These are phyloP conservation scores for Phoxinus dragarum DNA, from an alignment of 2,797 vertebrate genomes.

Conservation along the genomic window DNA sequence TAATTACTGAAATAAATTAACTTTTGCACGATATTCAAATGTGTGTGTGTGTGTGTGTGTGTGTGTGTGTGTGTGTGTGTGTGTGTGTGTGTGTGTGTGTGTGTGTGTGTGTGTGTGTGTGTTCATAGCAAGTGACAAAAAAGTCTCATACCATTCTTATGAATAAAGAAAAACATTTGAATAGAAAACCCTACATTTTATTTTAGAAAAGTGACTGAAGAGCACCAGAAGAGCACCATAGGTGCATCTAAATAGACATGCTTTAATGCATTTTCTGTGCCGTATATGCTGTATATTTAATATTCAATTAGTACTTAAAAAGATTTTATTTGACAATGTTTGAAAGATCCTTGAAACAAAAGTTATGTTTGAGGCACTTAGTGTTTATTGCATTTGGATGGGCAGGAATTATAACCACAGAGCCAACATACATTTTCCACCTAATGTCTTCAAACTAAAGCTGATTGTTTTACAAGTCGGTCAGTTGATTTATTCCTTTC, in stretches of 20 bases:
- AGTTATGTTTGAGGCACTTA: background rate
- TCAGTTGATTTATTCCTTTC: background rate
- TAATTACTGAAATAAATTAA: no score
- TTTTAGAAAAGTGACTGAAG: no score
- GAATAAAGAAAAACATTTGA: no score
- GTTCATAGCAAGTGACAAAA: no score
- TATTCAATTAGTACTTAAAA: background rate
- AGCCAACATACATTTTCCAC: background rate
- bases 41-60: no score
- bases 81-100: no score
- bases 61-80: no score
- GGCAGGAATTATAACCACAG: background rate
- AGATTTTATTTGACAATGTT: conserved; percentile 5
- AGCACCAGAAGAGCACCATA: no score
- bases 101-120: no score
- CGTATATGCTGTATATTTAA: background rate
- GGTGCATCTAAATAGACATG: background rate
- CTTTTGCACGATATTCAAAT: no score
- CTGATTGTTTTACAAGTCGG: background rate
- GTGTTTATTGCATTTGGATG: conserved; percentile 10
- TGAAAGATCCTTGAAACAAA: background rate
- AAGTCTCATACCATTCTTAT: no score
- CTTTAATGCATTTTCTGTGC: background rate
- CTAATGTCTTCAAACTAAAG: background rate
- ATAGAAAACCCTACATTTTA: no score